phyloP scores from a whole-genome alignment of 2,113 vertebrate species.

The Gopherus flavomarginatus region DNA sequence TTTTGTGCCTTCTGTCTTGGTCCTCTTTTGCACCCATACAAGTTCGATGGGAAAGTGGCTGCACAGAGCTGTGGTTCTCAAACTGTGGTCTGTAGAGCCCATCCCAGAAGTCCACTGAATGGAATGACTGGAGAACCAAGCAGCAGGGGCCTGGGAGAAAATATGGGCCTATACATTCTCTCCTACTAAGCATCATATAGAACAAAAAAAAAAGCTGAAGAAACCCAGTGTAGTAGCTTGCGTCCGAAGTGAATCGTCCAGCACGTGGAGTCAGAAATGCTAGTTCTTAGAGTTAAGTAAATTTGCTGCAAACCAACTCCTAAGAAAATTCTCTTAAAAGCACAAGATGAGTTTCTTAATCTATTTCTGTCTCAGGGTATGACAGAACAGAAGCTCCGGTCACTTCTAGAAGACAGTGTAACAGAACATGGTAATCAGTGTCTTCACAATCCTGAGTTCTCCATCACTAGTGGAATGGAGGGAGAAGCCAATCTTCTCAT shows the following conservation, averaged over 20 bases:
- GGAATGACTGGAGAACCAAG: neutral
- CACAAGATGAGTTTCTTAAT: neutral
- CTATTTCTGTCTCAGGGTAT: conserved; percentile 48
- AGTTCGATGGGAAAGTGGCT: neutral
- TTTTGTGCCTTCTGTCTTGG: neutral
- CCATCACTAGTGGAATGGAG: conserved; percentile 66
- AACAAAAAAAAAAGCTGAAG: neutral
- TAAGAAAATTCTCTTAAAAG: accelerated
- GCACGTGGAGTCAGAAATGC: neutral
- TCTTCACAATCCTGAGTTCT: conserved; percentile 72
- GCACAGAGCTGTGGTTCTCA: neutral
- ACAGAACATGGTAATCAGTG: conserved; percentile 76
- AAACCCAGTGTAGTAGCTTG: neutral
- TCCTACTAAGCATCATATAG: neutral
- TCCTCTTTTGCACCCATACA: neutral
- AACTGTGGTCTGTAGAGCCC: neutral
- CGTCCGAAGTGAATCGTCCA: neutral
- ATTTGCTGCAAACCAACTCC: neutral
- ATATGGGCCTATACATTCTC: neutral
- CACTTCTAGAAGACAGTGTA: conserved; percentile 67
- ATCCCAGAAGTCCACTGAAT: neutral
- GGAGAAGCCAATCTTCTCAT: conserved; percentile 78
- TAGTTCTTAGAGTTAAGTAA: neutral
- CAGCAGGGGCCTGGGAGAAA: neutral
- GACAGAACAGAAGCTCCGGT: conserved; percentile 74